Conservation (phyloP, 2,888 invertebrate genomes). For the Dyspetes luteomarginatus region DNA sequence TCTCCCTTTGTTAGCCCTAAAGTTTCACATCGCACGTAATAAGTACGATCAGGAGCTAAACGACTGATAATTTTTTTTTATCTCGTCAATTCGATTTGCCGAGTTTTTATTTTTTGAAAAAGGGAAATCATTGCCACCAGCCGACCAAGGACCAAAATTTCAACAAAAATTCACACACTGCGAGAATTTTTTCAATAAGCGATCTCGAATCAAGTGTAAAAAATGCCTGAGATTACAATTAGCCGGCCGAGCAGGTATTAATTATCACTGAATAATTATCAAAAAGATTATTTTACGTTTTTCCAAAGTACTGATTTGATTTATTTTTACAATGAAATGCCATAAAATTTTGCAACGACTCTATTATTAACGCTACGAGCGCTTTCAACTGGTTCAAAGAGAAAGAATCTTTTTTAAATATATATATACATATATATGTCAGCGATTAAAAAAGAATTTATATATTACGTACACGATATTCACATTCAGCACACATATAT, state of each 20-base stretch:
- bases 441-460: background rate
- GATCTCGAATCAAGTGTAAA: no score
- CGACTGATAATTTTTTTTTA: slow-evolving; percentile 43
- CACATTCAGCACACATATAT: background rate
- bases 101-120: no score
- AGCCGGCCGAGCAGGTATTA: no score
- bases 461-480: background rate
- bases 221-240: no score
- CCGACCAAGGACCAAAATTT: no score
- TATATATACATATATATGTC: background rate
- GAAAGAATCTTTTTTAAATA: background rate
- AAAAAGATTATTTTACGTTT: background rate
- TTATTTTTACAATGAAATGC: background rate
- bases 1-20: slow-evolving; percentile 10
- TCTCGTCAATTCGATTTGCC: slow-evolving; percentile 42
- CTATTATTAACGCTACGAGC: slow-evolving; percentile 9
- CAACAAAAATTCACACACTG: no score
- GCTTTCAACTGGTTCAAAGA: background rate
- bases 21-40: slow-evolving; percentile 31
- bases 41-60: slow-evolving; percentile 54
- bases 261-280: background rate
- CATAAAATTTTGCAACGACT: slow-evolving; percentile 4
- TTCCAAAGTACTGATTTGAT: background rate
- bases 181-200: no score
- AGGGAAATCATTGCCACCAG: no score